phyloP scores from a whole-genome alignment of 2,113 vertebrate species.

The Sorex fumeus region DNA sequence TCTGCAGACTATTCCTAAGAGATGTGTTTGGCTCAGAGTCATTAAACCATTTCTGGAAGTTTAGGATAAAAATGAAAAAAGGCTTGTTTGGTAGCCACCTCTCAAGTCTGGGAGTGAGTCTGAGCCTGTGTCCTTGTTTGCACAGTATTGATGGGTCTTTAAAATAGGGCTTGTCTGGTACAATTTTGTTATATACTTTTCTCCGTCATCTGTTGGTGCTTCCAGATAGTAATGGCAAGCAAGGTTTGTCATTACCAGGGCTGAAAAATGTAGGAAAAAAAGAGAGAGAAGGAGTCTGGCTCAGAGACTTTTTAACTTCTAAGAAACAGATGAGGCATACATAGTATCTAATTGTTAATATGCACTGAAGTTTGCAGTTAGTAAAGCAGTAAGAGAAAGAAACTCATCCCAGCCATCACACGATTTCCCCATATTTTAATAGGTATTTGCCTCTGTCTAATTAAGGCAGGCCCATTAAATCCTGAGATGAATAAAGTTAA shows the following conservation, averaged over 20 bases:
- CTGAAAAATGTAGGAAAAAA: neutral
- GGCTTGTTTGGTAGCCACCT: conserved; percentile 34
- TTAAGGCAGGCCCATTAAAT: neutral
- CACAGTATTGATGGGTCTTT: conserved; percentile 38
- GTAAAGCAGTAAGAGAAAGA: conserved; percentile 77
- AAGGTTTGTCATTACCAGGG: conserved; percentile 63
- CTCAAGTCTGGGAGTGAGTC: neutral
- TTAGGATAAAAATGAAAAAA: conserved; percentile 18
- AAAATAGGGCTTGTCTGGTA: neutral
- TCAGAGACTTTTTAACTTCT: conserved; percentile 71
- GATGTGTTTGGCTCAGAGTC: neutral
- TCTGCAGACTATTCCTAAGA: neutral
- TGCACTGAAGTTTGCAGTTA: conserved; percentile 69
- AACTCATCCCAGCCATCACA: conserved; percentile 64
- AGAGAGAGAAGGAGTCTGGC: conserved; percentile 9
- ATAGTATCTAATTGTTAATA: conserved; percentile 77
- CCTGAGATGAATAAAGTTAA: conserved; percentile 17
- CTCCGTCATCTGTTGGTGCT: conserved; percentile 46
- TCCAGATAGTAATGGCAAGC: conserved; percentile 46
- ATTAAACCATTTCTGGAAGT: conserved; percentile 30
- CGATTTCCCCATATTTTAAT: conserved; percentile 60
- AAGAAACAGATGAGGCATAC: conserved; percentile 75
- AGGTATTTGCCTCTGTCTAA: conserved; percentile 19
- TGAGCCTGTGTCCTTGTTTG: conserved; percentile 2
- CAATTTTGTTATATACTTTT: conserved; percentile 66